Evolutionary conservation across 2,797 vertebrate genomes (phyloP).

Genomic region (Carcharodon carcharias): DNA sequence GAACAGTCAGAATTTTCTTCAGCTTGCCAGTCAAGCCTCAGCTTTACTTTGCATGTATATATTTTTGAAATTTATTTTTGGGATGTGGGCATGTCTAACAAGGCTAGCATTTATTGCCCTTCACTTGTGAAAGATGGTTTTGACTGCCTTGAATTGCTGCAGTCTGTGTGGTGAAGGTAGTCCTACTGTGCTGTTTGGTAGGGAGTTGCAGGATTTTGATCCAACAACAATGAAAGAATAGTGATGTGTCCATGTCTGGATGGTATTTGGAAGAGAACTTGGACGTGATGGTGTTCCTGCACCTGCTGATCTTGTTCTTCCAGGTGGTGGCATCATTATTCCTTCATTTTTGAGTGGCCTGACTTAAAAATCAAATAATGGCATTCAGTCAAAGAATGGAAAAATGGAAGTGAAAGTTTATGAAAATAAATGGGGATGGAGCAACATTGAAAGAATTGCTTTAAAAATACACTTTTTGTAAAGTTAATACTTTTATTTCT

Average conservation of each 20-base stretch:
- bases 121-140: not conserved
- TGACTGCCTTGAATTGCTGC: not conserved
- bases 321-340: not conserved
- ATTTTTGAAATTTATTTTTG: too few relatives aligned
- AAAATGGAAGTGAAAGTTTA: not conserved
- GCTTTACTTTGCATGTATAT: too few relatives aligned
- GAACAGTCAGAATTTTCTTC: too few relatives aligned
- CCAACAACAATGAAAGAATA: not conserved
- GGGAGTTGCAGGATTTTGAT: not conserved
- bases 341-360: not conserved
- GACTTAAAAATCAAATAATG: not conserved
- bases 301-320: not conserved
- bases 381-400: not conserved
- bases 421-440: constrained; percentile 26
- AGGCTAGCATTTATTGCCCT: not conserved
- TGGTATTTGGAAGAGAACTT: not conserved
- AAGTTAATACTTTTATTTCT: constrained; percentile 41
- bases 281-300: not conserved
- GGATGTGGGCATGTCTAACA: not conserved
- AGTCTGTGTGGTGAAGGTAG: not conserved
- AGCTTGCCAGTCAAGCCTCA: too few relatives aligned
- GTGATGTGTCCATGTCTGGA: not conserved
- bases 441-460: constrained; percentile 30
- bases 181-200: not conserved
- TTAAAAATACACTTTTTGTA: constrained; percentile 33